These are phyloP conservation scores for Pungitius pungitius DNA, from an alignment of 2,113 vertebrate genomes.

Conservation along the genomic window DNA sequence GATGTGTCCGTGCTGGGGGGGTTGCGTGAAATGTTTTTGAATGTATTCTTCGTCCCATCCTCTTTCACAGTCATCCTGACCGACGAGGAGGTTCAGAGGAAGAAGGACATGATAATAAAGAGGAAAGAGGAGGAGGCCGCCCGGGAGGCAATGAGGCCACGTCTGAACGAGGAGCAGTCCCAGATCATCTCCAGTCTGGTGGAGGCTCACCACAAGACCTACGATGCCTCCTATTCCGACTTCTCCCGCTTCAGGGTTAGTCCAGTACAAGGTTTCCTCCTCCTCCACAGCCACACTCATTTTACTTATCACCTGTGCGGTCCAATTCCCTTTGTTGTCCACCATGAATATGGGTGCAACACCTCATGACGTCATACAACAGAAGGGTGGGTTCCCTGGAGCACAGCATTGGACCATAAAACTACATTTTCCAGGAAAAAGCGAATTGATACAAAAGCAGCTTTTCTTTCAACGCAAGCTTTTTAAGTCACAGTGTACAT, in stretches of 20 bases:
- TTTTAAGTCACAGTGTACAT: neutral
- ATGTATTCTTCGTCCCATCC: neutral
- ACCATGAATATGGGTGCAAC: conserved; percentile 12
- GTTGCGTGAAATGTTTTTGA: neutral
- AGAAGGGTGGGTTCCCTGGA: neutral
- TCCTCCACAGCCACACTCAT: conserved; percentile 2
- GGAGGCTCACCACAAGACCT: conserved; percentile 96
- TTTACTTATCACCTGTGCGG: conserved; percentile 1
- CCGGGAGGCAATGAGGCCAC: conserved; percentile 88
- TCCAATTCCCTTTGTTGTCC: neutral
- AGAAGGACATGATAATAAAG: conserved; percentile 93
- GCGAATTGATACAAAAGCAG: neutral
- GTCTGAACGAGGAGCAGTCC: conserved; percentile 90
- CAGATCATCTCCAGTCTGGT: conserved; percentile 86
- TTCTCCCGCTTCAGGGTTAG: conserved; percentile 91
- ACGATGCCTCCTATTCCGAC: conserved; percentile 91
- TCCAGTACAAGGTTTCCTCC: conserved; percentile 8
- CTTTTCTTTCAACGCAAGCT: neutral
- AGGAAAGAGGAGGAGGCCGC: conserved; percentile 95
- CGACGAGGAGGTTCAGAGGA: conserved; percentile 95
- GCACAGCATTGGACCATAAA: neutral
- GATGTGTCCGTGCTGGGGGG: neutral
- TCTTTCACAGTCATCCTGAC: conserved; percentile 90
- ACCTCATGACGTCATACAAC: conserved; percentile 15
- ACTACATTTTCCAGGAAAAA: conserved; percentile 4